Conservation (phyloP, 2,113 vertebrate species). For the Tauraco erythrolophus region DNA sequence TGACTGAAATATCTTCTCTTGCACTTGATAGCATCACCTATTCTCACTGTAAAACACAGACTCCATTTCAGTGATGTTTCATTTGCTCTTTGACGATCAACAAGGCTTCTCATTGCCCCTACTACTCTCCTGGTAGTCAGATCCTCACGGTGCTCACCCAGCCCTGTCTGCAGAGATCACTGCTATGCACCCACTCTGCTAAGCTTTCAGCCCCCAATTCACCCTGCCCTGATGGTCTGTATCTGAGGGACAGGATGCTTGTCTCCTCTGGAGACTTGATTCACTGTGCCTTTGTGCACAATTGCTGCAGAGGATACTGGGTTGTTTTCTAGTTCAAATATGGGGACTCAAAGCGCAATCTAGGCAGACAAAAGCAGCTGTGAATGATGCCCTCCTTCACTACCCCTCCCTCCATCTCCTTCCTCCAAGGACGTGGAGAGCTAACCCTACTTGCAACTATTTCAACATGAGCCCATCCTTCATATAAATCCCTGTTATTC, state of each 20-base stretch:
- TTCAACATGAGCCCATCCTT: not conserved
- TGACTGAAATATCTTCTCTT: not conserved
- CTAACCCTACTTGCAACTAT: not conserved
- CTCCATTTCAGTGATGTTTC: not conserved
- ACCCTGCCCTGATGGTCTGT: fast-evolving
- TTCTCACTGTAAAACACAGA: not conserved
- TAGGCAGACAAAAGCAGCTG: not conserved
- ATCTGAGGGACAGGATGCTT: fast-evolving
- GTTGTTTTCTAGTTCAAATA: not conserved
- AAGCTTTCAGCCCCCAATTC: not conserved
- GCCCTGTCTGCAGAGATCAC: not conserved
- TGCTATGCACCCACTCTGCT: not conserved
- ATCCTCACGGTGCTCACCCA: not conserved
- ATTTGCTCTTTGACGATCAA: not conserved
- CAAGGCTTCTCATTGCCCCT: not conserved
- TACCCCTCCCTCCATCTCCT: not conserved
- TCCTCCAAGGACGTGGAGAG: not conserved
- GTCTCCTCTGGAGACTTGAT: not conserved
- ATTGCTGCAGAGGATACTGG: not conserved
- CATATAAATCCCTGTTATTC: not conserved
- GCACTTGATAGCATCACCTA: not conserved
- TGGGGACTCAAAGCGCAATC: not conserved
- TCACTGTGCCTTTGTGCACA: not conserved
- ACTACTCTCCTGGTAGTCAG: not conserved
- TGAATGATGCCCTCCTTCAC: not conserved